A percentile compares a stretch with the other conserved stretches of the same genome.
phyloP scores from a whole-genome alignment of 2,797 vertebrate genomes.

The Brotula barbata region DNA sequence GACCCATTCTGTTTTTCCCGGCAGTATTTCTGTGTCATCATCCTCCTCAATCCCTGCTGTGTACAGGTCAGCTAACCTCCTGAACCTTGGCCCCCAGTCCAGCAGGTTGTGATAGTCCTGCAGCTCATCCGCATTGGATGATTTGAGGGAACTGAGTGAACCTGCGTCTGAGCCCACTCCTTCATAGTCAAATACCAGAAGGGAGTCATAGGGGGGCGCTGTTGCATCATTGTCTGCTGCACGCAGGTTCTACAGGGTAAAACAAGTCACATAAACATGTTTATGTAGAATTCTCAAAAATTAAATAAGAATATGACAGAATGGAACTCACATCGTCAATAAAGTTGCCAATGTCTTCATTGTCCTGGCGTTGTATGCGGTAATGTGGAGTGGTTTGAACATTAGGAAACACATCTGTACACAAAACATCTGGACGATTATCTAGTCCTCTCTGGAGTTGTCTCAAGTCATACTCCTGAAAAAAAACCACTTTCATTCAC shows the following conservation, averaged over 20 bases:
- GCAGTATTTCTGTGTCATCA: constrained; percentile 59
- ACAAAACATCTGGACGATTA: constrained; percentile 35
- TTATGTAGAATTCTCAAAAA: too few relatives aligned
- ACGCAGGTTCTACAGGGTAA: constrained; percentile 67
- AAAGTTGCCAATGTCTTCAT: constrained; percentile 80
- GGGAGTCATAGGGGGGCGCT: constrained; percentile 86
- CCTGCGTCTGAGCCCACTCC: constrained; percentile 80
- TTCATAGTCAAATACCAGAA: constrained; percentile 87
- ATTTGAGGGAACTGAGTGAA: constrained; percentile 86
- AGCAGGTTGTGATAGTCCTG: constrained; percentile 84
- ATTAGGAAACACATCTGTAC: constrained; percentile 60
- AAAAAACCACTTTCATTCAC: constrained; percentile 12
- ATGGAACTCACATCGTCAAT: constrained; percentile 80
- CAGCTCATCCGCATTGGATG: constrained; percentile 83
- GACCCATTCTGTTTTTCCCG: constrained; percentile 65
- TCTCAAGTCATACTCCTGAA: constrained; percentile 60
- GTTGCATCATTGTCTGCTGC: constrained; percentile 83
- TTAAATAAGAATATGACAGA: neutral
- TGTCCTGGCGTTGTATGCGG: constrained; percentile 74
- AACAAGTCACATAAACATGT: neutral
- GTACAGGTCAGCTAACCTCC: constrained; percentile 87
- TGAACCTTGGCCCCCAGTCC: constrained; percentile 87
- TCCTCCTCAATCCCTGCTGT: constrained; percentile 37
- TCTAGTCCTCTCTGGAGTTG: constrained; percentile 54
- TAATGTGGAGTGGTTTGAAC: constrained; percentile 69